A percentile compares a stretch with the other conserved stretches of the same genome.
Conservation (phyloP, 2,888 invertebrate species). For the Dicycla oo region DNA sequence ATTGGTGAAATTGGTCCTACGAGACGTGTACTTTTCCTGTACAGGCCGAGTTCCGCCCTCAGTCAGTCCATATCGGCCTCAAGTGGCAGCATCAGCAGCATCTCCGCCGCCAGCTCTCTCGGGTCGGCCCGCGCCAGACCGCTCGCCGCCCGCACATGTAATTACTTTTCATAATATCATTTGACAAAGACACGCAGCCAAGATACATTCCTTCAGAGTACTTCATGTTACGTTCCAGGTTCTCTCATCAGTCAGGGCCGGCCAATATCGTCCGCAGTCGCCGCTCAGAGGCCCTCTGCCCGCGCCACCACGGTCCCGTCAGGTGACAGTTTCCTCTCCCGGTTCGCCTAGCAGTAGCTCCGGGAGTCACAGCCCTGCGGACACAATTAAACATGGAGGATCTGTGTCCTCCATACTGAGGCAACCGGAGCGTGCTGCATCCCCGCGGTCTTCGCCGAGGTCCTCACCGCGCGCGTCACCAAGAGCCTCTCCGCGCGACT, state of each 20-base stretch:
- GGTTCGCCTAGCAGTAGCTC: constrained; percentile 97
- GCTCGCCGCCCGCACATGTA: constrained; percentile 93
- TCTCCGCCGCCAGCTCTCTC: constrained; percentile 90
- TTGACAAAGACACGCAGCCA: background rate
- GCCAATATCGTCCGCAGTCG: constrained; percentile 93
- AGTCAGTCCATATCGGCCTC: constrained; percentile 93
- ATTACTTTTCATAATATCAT: constrained; percentile 42
- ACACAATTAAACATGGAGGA: constrained; percentile 92
- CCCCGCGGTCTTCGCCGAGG: constrained; percentile 83
- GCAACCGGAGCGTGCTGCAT: constrained; percentile 82
- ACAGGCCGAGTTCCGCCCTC: constrained; percentile 94
- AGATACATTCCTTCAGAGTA: background rate
- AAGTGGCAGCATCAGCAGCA: constrained; percentile 90
- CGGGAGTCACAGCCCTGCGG: constrained; percentile 95
- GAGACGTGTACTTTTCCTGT: constrained; percentile 1
- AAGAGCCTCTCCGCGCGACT: constrained; percentile 79
- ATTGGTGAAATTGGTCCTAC: background rate
- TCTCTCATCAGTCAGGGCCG: constrained; percentile 93
- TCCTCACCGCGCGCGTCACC: constrained; percentile 83
- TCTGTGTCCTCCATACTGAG: constrained; percentile 87
- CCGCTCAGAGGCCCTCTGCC: constrained; percentile 91
- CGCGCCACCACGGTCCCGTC: constrained; percentile 88
- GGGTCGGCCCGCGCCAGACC: constrained; percentile 90
- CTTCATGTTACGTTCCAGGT: constrained; percentile 79
- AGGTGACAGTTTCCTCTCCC: constrained; percentile 92